Evolutionary conservation across 2,113 vertebrate genomes (phyloP).

Genomic region (Clinocottus analis): DNA sequence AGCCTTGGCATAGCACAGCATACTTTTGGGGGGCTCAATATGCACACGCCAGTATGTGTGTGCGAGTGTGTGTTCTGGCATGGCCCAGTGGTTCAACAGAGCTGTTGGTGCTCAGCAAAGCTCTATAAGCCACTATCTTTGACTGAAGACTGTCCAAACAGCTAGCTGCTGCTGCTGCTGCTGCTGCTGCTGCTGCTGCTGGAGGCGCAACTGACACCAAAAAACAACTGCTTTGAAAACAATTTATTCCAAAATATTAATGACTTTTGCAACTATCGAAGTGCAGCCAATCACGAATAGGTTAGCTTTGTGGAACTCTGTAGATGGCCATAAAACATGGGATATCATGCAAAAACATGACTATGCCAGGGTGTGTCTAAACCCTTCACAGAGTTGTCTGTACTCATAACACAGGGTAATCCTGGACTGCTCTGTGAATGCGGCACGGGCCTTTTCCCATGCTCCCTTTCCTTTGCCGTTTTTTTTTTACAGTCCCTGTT

Average conservation of each 20-base stretch:
- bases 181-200: conserved; percentile 20
- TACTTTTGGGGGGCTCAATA: conserved; percentile 64
- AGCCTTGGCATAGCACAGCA: conserved; percentile 68
- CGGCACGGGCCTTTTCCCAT: conserved; percentile 57
- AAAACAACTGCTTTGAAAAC: not conserved
- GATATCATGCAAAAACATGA: not conserved
- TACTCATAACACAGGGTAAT: conserved; percentile 32
- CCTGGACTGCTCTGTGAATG: conserved; percentile 51
- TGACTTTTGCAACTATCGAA: not conserved
- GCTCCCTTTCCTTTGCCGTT: conserved; percentile 49
- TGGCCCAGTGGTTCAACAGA: conserved; percentile 32
- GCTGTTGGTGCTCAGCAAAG: conserved; percentile 14
- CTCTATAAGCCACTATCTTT: conserved; percentile 26
- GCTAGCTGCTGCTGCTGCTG: conserved; percentile 20
- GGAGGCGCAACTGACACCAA: conserved; percentile 1
- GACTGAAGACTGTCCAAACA: conserved; percentile 27
- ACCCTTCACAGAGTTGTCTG: conserved; percentile 6
- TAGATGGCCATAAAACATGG: not conserved
- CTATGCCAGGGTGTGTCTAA: not conserved
- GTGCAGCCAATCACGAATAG: not conserved
- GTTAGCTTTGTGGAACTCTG: not conserved
- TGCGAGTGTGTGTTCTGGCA: conserved; percentile 46
- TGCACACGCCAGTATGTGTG: conserved; percentile 40
- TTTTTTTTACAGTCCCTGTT: conserved; percentile 38
- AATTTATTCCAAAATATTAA: not conserved